These are phyloP conservation scores for Corapipo altera DNA, from an alignment of 2,113 vertebrate genomes.

Conservation along the genomic window DNA sequence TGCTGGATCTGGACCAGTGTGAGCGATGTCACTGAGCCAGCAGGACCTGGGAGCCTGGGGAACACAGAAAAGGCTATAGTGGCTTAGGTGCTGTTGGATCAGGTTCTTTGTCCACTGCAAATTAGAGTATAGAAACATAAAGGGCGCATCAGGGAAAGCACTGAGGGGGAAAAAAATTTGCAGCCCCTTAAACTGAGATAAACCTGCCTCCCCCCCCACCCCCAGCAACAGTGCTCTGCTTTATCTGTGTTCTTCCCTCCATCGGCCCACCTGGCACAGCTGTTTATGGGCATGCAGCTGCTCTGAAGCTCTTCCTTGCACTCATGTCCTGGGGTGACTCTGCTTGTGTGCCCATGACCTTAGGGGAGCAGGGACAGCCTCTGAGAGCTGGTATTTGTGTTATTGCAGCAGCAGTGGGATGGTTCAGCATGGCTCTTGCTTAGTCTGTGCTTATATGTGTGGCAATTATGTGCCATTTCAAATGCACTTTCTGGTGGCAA, in stretches of 20 bases:
- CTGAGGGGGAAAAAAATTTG: neutral
- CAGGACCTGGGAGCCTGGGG: neutral
- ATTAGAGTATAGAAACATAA: neutral
- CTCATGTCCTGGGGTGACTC: neutral
- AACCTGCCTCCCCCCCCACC: neutral
- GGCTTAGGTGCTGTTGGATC: fast-evolving
- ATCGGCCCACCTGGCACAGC: fast-evolving
- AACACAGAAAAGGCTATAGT: neutral
- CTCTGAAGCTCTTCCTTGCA: neutral
- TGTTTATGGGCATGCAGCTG: neutral
- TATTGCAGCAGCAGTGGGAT: neutral
- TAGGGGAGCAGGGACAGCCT: neutral
- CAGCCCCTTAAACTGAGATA: neutral
- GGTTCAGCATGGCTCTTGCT: neutral
- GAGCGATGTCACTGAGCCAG: neutral
- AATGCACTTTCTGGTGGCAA: constrained; percentile 28
- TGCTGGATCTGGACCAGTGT: neutral
- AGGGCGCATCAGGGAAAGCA: neutral
- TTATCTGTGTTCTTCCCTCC: neutral
- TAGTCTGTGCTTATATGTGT: neutral
- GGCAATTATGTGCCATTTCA: neutral
- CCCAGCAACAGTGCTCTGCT: neutral
- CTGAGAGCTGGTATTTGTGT: neutral
- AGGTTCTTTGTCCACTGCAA: neutral
- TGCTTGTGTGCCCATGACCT: fast-evolving